Evolutionary conservation across 2,797 vertebrate species (phyloP).

Genomic region (Cossypha dichroa): DNA sequence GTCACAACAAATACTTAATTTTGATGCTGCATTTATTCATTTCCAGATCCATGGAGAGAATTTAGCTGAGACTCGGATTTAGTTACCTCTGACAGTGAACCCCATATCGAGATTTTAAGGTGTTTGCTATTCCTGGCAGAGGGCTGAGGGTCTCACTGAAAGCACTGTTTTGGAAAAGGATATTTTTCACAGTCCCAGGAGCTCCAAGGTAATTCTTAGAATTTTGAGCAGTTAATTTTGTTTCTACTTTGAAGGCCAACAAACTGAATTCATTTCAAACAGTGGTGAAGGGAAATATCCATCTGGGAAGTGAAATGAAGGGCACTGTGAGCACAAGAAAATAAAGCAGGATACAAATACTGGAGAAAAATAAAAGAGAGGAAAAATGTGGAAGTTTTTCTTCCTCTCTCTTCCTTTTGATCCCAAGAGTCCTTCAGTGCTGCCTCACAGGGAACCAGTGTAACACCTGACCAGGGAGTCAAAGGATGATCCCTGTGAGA

Average conservation of each 20-base stretch:
- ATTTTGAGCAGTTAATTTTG: conserved; percentile 24
- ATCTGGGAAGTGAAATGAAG: conserved; percentile 12
- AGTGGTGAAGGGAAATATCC: not conserved
- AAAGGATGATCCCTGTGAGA: not conserved
- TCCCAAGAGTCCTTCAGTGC: not conserved
- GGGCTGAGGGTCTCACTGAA: not conserved
- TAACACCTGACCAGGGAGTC: not conserved
- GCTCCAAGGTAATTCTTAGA: not conserved
- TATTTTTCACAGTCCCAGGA: not conserved
- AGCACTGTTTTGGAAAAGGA: not conserved
- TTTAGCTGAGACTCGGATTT: not conserved
- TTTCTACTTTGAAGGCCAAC: not conserved
- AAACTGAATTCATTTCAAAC: not conserved
- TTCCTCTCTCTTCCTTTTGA: not conserved
- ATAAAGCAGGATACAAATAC: not conserved
- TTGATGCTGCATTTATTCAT: not conserved
- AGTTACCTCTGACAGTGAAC: not conserved
- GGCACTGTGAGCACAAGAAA: not conserved
- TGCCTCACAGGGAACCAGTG: not conserved
- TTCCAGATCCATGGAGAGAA: not conserved
- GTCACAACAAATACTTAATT: not conserved
- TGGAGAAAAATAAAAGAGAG: not conserved
- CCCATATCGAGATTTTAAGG: not conserved
- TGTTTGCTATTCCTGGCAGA: not conserved
- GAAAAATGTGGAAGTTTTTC: not conserved